Conservation (phyloP, 2,888 invertebrate species). For the Apamea sordens region DNA sequence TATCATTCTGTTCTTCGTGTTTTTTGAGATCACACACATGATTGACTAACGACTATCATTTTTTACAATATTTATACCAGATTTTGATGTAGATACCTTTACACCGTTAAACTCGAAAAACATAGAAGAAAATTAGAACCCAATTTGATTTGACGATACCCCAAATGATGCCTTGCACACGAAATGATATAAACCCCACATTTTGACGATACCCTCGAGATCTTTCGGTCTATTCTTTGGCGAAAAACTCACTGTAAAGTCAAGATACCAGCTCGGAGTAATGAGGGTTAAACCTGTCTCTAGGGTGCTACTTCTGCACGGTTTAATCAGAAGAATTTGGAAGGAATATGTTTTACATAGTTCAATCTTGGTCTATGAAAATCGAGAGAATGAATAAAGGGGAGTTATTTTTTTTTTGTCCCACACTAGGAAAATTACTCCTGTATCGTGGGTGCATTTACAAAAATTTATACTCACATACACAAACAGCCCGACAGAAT, state of each 20-base stretch:
- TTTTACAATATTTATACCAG: neutral
- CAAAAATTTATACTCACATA: no score
- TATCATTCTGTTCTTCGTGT: neutral
- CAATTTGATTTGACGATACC: neutral
- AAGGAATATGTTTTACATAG: slow-evolving; percentile 8
- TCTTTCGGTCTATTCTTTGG: neutral
- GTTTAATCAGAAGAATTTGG: slow-evolving; percentile 43
- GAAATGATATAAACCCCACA: neutral
- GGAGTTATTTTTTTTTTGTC: no score
- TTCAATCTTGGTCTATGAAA: slow-evolving; percentile 13
- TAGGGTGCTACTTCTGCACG: neutral
- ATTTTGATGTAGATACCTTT: neutral
- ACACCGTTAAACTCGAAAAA: neutral
- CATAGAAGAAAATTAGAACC: neutral
- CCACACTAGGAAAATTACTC: no score
- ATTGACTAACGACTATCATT: neutral
- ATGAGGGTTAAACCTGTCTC: slow-evolving; percentile 26
- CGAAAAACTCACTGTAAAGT: slow-evolving; percentile 10
- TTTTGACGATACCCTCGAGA: slow-evolving; percentile 26
- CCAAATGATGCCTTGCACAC: slow-evolving; percentile 12
- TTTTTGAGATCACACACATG: neutral
- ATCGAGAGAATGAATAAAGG: no score
- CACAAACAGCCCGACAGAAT: no score
- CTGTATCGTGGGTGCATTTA: no score
- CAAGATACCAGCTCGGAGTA: slow-evolving; percentile 23